A percentile compares a stretch with the other conserved stretches of the same genome.
Conservation (phyloP, 2,113 vertebrate species). For the Hyaena hyaena region DNA sequence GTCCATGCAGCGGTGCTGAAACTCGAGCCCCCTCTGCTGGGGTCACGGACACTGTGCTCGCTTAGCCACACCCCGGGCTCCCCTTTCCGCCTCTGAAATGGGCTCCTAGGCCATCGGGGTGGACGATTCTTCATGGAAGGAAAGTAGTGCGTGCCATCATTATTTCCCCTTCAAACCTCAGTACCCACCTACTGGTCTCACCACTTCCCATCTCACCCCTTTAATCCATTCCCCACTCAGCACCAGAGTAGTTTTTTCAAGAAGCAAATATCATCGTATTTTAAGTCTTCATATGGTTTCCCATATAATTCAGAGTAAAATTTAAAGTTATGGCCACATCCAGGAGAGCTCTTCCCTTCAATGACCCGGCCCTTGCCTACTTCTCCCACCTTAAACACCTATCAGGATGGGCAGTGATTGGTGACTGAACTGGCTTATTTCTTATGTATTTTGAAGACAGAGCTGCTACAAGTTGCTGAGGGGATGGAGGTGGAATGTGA, state of each 20-base stretch:
- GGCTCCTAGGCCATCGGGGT: neutral
- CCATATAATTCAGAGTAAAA: neutral
- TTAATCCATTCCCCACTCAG: neutral
- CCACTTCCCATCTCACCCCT: neutral
- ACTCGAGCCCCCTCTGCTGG: rapidly evolving
- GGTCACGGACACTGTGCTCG: neutral
- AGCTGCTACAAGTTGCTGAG: neutral
- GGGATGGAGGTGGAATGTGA: neutral
- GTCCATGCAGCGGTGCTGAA: conserved; percentile 66
- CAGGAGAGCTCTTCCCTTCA: neutral
- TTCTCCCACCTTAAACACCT: neutral
- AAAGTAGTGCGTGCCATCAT: neutral
- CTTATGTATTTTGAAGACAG: neutral
- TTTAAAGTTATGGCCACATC: neutral
- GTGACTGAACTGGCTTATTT: neutral
- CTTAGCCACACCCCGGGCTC: neutral
- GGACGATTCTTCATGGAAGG: neutral
- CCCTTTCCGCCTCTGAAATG: neutral
- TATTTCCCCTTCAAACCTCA: neutral
- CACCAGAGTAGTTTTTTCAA: neutral
- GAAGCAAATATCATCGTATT: neutral
- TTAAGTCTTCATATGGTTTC: neutral
- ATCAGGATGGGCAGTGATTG: neutral
- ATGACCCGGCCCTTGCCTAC: neutral
- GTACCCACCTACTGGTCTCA: neutral